Evolutionary conservation across 2,797 vertebrate species (phyloP), one percentile per base, ranked within the genome.

Genomic region (Periophthalmus magnuspinnatus): DNA sequence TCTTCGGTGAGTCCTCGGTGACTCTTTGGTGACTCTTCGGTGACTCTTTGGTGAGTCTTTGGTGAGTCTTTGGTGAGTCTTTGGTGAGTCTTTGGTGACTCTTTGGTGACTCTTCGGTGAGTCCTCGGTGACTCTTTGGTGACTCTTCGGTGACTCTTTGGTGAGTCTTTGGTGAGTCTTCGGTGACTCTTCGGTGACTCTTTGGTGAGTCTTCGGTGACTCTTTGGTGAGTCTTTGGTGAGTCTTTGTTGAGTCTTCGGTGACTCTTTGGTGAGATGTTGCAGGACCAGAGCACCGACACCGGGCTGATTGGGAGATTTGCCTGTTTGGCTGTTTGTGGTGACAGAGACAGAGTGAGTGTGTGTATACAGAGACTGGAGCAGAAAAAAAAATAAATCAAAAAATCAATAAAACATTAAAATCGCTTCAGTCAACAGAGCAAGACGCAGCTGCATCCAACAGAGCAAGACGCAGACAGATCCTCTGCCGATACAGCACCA

Each of bases 361-460:
- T 91, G 91, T 90, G 89, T 86, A 79, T 93, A 88, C 82, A 81
- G 78, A 84, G 81, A 82, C 83, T 80, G 78, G 69, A 82, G 83
- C 85, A 79, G 82, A 92, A 84, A 84, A n/a, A n/a, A 84, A 86
- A 91, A 94, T 92, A 93, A 94, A 94, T 94, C 92, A 94, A 87
- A 86, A 86, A 87, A 90, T 92, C 90, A 91, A 92, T 92, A 91
- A 88, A 91, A 92, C 91, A 90, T 92, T 88, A 90, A 90, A 91
- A 86, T 89, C 91, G 89, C 93, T 88, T 91, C 47, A 93, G 92
- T 94, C 94, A 95, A 95, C 92, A 94, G 92, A 93, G 93, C 90
- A 88, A 91, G 80, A 92, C 84, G 2, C 93, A 91, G 92, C 91
- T 90, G 92, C 92, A 89, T 88, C 89, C 89, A 92, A 90, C 8